These are phyloP conservation scores for Pachyuromys duprasi DNA, from an alignment of 2,797 vertebrate genomes.

Conservation along the genomic window DNA sequence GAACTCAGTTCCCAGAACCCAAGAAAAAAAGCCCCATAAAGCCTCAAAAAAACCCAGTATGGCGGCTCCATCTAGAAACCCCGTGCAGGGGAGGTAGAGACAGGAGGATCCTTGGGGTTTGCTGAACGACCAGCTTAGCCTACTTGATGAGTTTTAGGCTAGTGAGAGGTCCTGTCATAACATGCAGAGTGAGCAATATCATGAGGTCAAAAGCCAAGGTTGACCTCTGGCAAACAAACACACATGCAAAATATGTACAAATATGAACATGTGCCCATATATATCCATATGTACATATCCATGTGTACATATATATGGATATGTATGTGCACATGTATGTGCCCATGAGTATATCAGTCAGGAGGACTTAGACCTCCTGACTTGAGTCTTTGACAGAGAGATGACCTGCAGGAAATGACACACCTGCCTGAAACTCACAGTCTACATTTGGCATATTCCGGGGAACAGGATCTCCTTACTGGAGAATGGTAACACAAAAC, in stretches of 20 bases:
- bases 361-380: too few species aligned
- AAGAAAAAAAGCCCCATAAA: neutral
- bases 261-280: neutral
- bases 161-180: neutral
- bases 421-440: neutral
- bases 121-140: neutral
- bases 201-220: neutral
- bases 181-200: neutral
- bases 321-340: too few species aligned
- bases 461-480: neutral
- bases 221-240: neutral
- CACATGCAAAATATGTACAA: neutral
- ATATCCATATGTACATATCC: too few species aligned
- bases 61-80: neutral
- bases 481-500: neutral
- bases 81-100: neutral
- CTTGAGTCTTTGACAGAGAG: too few species aligned
- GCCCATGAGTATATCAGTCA: too few species aligned
- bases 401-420: neutral
- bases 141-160: neutral
- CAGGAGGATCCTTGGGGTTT: neutral
- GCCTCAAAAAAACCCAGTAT: neutral
- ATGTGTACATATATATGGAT: too few species aligned
- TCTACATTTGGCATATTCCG: fast-evolving
- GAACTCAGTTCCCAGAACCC: neutral